These are phyloP conservation scores for Thamnophis sirtalis DNA, from an alignment of 2,113 vertebrate species.

Conservation along the genomic window DNA sequence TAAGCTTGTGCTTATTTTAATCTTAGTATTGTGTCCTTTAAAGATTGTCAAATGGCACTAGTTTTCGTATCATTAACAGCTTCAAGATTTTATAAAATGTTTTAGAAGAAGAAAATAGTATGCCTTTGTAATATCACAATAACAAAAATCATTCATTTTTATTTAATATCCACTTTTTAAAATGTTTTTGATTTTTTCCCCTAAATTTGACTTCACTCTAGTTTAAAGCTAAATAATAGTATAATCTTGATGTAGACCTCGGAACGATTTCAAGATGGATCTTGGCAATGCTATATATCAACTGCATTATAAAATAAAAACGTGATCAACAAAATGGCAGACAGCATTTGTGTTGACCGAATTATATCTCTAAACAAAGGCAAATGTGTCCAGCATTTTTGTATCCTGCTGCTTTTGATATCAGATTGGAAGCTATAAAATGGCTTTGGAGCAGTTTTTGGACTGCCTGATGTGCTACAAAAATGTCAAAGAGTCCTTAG, in stretches of 20 bases:
- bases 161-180: not conserved
- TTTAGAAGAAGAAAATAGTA: not conserved
- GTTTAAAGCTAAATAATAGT: not conserved
- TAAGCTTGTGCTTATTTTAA: not conserved
- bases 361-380: not conserved
- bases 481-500: constrained; percentile 1
- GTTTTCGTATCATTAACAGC: not conserved
- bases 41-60: not conserved
- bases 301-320: constrained; percentile 2
- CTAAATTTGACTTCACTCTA: not conserved
- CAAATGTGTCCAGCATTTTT: not conserved
- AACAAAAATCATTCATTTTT: not conserved
- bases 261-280: not conserved
- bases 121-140: not conserved
- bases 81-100: not conserved
- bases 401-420: not conserved
- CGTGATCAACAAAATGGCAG: not conserved
- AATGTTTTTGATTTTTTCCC: not conserved
- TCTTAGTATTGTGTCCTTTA: not conserved
- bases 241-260: not conserved
- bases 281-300: not conserved
- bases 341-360: not conserved
- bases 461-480: constrained; percentile 4
- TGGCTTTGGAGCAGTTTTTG: not conserved
- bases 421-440: not conserved